Conservation (phyloP, 2,113 vertebrate genomes). For the Campylomormyrus numenius region DNA sequence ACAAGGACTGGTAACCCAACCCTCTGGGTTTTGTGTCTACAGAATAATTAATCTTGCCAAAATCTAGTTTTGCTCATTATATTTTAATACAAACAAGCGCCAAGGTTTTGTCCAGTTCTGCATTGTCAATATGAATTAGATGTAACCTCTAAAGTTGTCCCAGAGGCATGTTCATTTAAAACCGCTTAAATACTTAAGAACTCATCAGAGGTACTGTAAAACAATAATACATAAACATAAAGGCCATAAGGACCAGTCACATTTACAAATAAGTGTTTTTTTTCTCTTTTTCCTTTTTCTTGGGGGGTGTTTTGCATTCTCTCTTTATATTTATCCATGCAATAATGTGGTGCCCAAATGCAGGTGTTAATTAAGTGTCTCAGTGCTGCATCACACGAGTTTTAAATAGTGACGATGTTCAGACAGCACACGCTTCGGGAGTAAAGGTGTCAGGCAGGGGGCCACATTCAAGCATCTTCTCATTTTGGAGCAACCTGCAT, state of each 20-base stretch:
- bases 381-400: not conserved
- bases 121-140: constrained; percentile 49
- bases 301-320: not conserved
- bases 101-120: constrained; percentile 35
- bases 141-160: constrained; percentile 36
- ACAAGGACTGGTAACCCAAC: constrained; percentile 31
- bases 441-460: not conserved
- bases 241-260: not conserved
- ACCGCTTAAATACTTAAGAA: constrained; percentile 48
- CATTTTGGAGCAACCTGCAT: not conserved
- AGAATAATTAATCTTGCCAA: constrained; percentile 48
- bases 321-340: not conserved
- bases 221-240: not conserved
- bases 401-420: not conserved
- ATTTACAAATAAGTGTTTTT: not conserved
- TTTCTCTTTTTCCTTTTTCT: not conserved
- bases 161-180: constrained; percentile 45
- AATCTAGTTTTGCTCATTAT: constrained; percentile 55
- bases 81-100: constrained; percentile 41
- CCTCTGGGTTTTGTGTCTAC: constrained; percentile 39
- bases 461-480: not conserved
- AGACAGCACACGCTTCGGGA: not conserved
- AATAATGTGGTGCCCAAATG: not conserved
- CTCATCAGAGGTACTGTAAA: constrained; percentile 36
- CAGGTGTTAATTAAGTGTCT: not conserved